Conservation (phyloP, 2,888 invertebrate species). For the Halictus quadricinctus region DNA sequence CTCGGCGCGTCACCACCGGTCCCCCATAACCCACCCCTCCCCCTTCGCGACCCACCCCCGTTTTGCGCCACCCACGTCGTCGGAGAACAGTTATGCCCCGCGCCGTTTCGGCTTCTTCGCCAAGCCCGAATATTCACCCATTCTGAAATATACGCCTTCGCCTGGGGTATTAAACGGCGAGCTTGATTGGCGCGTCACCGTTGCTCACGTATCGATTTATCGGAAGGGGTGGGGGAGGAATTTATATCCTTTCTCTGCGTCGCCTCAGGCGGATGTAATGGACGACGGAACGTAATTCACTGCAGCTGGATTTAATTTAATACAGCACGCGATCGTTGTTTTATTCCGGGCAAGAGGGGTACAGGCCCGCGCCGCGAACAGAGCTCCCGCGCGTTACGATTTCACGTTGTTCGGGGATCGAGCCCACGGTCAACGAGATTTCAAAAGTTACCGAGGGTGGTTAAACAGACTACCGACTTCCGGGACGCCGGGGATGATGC, state of each 20-base stretch:
- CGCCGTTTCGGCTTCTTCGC: conserved; percentile 55
- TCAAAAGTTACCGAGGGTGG: not conserved
- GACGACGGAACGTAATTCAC: conserved; percentile 51
- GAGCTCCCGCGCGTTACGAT: not conserved
- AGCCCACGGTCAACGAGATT: conserved; percentile 14
- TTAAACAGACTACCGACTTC: not conserved
- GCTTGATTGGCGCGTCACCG: conserved; percentile 60
- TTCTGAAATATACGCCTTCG: conserved; percentile 59
- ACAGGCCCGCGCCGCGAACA: not conserved
- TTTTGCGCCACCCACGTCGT: not conserved
- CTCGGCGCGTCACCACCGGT: conserved; percentile 41
- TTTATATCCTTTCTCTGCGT: conserved; percentile 58
- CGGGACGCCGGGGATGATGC: not conserved
- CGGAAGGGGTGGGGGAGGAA: conserved; percentile 54
- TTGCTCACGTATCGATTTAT: conserved; percentile 62
- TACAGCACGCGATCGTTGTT: conserved; percentile 40
- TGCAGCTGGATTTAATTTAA: conserved; percentile 60
- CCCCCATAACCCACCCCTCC: not conserved
- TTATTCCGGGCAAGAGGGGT: conserved; percentile 27
- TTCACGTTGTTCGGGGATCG: not conserved
- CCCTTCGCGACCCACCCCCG: not conserved
- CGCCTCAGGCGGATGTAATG: conserved; percentile 55
- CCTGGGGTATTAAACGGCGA: conserved; percentile 54
- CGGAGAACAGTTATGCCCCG: not conserved
- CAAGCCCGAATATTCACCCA: conserved; percentile 44